Percentiles rank a stretch among this genome's conserved stretches.
Evolutionary conservation across 2,888 invertebrate species (phyloP).

Genomic region (Caradrina clavipalpis): DNA sequence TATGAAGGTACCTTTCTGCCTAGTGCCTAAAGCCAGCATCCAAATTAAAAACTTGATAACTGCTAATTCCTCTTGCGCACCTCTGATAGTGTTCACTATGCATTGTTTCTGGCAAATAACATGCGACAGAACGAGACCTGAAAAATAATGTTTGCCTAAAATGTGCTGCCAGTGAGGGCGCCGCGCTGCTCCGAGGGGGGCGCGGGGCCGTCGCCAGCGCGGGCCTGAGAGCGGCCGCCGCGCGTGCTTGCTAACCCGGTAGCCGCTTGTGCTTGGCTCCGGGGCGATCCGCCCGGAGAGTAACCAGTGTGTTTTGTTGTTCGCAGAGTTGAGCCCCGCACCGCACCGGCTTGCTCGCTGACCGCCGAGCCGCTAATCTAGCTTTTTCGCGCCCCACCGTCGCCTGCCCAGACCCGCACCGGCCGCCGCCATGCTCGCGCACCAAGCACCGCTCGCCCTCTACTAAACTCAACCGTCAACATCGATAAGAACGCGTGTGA

Average conservation of each 20-base stretch:
- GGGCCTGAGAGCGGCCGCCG: constrained; percentile 80
- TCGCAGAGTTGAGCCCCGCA: constrained; percentile 91
- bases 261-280: constrained; percentile 90
- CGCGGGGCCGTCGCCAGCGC: constrained; percentile 64
- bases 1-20: constrained; percentile 71
- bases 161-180: constrained; percentile 70
- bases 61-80: constrained; percentile 76
- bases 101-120: constrained; percentile 79
- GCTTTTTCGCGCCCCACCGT: constrained; percentile 90
- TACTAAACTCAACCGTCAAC: constrained; percentile 89
- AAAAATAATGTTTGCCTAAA: constrained; percentile 71
- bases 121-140: constrained; percentile 70
- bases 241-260: constrained; percentile 89
- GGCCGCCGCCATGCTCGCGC: constrained; percentile 89
- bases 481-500: constrained; percentile 90
- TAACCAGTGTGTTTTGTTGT: constrained; percentile 91
- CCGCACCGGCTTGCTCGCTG: constrained; percentile 90
- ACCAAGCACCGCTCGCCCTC: constrained; percentile 90
- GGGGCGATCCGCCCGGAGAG: constrained; percentile 87
- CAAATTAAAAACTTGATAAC: constrained; percentile 69
- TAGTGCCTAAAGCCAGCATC: constrained; percentile 68
- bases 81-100: constrained; percentile 73
- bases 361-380: constrained; percentile 90
- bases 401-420: constrained; percentile 87
- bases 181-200: constrained; percentile 40